Percentiles rank a stretch among this genome's conserved stretches.
These are phyloP conservation scores for Gymnothorax javanicus DNA, from an alignment of 2,797 vertebrate species.

Conservation along the genomic window DNA sequence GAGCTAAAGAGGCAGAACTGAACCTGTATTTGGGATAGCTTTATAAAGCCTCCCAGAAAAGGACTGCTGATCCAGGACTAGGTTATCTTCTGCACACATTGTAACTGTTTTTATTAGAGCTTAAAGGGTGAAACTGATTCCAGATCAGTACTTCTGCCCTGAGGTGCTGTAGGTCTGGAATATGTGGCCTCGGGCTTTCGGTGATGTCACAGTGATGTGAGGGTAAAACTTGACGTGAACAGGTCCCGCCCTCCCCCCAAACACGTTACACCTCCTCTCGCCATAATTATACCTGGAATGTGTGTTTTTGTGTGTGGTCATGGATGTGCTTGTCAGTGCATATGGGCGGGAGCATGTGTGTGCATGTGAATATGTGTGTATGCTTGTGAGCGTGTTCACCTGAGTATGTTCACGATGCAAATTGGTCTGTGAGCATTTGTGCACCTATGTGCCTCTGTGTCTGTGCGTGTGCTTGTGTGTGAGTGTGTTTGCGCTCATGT, in stretches of 20 bases:
- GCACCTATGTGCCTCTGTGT: no score
- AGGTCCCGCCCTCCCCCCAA: neutral
- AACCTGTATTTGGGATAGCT: neutral
- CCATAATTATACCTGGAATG: neutral
- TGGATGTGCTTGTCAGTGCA: no score
- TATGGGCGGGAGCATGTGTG: no score
- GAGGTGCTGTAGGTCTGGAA: neutral
- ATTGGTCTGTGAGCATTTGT: no score
- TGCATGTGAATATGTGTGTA: no score
- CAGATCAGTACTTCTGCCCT: neutral
- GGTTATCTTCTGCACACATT: neutral
- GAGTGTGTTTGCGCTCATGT: no score
- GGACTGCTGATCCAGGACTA: neutral
- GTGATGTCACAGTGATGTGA: neutral
- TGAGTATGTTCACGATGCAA: neutral
- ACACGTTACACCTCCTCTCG: neutral
- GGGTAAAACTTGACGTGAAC: neutral
- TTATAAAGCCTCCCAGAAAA: neutral
- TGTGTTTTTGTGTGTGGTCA: neutral
- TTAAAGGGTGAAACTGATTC: neutral
- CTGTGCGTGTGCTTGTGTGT: no score
- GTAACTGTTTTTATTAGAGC: neutral
- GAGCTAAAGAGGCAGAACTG: no score
- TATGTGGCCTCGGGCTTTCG: neutral
- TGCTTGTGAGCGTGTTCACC: conserved; percentile 35